Conservation (phyloP, 53 echinoderm and acorn worm species). For the Actinopyga echinites region DNA sequence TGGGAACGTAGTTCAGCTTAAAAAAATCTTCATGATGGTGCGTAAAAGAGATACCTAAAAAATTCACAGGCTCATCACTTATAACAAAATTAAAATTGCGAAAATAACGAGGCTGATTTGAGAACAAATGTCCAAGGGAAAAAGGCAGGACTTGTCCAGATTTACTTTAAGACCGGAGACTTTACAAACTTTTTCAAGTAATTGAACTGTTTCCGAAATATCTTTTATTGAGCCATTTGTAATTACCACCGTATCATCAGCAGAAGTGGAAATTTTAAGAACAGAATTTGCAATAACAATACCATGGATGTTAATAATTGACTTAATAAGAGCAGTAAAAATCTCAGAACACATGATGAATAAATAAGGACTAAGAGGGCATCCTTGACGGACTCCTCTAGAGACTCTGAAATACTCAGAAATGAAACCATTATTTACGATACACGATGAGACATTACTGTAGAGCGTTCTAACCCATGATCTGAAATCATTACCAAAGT, state of each 20-base stretch:
- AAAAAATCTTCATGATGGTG: no score
- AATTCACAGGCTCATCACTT: neutral
- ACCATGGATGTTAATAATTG: neutral
- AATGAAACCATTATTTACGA: slow-evolving; percentile 6
- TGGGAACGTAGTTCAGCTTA: no score
- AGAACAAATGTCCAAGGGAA: no score
- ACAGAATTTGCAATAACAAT: neutral
- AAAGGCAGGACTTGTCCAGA: no score
- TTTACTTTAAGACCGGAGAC: neutral
- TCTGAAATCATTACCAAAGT: neutral
- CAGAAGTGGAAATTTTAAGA: neutral
- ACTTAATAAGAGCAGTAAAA: neutral
- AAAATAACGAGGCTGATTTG: neutral
- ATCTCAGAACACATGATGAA: neutral
- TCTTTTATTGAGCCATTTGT: neutral
- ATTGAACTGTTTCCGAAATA: neutral
- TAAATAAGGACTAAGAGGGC: slow-evolving; percentile 19
- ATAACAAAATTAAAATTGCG: no score
- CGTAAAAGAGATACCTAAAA: neutral
- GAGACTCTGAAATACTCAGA: neutral
- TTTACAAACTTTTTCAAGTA: neutral
- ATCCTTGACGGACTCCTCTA: neutral
- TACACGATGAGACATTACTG: neutral
- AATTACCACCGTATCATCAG: neutral
- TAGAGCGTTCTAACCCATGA: neutral